Evolutionary conservation across 1,140 invertebrate genomes (phyloP).

Genomic region (Cotesia typhae): DNA sequence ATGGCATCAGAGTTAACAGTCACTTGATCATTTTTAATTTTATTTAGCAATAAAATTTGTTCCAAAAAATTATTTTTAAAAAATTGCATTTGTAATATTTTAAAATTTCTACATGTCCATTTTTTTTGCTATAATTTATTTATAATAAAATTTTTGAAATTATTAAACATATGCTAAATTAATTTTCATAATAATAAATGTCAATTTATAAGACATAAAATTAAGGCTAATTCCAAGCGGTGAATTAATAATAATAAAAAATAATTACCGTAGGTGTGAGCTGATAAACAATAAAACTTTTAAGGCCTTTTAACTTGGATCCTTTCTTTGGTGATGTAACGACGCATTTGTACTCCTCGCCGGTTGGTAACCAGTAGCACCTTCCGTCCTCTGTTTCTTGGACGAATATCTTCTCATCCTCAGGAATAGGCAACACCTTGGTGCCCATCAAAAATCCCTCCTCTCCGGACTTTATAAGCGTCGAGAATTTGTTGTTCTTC

Average conservation of each 20-base stretch:
- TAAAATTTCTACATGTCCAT: too few species aligned
- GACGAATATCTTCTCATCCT: constrained; percentile 81
- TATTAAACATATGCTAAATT: too few species aligned
- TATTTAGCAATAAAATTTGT: too few species aligned
- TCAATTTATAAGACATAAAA: too few species aligned
- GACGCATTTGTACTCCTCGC: constrained; percentile 80
- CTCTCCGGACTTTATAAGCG: constrained; percentile 89
- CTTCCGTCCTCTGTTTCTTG: constrained; percentile 73
- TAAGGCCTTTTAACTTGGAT: constrained; percentile 95
- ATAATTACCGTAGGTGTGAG: constrained; percentile 85
- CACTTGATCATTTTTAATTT: too few species aligned
- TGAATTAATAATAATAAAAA: neutral
- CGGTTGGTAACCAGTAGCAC: constrained; percentile 77
- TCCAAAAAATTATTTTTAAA: neutral
- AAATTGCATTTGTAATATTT: neutral
- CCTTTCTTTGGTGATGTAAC: constrained; percentile 97
- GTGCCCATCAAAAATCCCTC: constrained; percentile 91
- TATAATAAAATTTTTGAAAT: too few species aligned
- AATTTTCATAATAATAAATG: too few species aligned
- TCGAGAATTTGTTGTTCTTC: constrained; percentile 89
- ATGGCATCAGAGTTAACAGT: neutral
- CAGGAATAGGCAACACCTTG: constrained; percentile 75
- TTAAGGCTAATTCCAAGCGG: too few species aligned
- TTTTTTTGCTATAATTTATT: too few species aligned
- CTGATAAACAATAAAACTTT: constrained; percentile 97